Conservation (phyloP, 2,888 invertebrate genomes). For the Hypomecis punctinalis region DNA sequence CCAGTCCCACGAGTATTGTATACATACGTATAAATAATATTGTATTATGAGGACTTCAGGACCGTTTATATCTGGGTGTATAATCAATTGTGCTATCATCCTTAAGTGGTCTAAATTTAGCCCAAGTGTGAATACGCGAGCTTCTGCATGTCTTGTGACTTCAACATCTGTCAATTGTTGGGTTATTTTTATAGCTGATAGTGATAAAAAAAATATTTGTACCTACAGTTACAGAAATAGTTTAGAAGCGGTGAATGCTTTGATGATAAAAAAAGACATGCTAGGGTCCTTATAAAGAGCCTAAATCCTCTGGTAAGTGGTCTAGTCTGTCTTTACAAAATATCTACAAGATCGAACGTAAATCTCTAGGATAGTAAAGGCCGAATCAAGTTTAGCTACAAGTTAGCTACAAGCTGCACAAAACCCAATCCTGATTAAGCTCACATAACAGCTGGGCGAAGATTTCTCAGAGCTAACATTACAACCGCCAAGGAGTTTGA, state of each 20-base stretch:
- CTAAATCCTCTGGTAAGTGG: too few species aligned
- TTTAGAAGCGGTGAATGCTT: background rate
- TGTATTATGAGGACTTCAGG: slow-evolving; percentile 19
- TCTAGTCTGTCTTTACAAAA: too few species aligned
- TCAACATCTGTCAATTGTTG: slow-evolving; percentile 58
- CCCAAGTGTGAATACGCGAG: slow-evolving; percentile 63
- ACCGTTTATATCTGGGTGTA: slow-evolving; percentile 31
- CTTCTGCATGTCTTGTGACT: slow-evolving; percentile 70
- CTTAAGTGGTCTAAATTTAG: slow-evolving; percentile 76
- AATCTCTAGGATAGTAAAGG: too few species aligned
- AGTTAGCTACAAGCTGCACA: too few species aligned
- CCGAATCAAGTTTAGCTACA: too few species aligned
- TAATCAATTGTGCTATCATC: slow-evolving; percentile 72
- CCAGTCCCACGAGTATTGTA: slow-evolving; percentile 51
- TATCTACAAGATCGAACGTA: too few species aligned
- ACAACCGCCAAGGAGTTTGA: too few species aligned
- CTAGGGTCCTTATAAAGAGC: too few species aligned
- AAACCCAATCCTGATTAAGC: too few species aligned
- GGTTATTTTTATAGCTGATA: slow-evolving; percentile 68
- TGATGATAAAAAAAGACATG: background rate
- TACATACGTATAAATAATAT: slow-evolving; percentile 11
- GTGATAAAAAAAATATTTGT: slow-evolving; percentile 24
- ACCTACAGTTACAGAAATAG: slow-evolving; percentile 2
- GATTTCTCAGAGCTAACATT: too few species aligned
- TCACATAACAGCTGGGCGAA: too few species aligned